Percentiles rank a stretch among this genome's conserved stretches.
Conservation (phyloP, 1,140 invertebrate genomes). For the Globodera ellingtonae region DNA sequence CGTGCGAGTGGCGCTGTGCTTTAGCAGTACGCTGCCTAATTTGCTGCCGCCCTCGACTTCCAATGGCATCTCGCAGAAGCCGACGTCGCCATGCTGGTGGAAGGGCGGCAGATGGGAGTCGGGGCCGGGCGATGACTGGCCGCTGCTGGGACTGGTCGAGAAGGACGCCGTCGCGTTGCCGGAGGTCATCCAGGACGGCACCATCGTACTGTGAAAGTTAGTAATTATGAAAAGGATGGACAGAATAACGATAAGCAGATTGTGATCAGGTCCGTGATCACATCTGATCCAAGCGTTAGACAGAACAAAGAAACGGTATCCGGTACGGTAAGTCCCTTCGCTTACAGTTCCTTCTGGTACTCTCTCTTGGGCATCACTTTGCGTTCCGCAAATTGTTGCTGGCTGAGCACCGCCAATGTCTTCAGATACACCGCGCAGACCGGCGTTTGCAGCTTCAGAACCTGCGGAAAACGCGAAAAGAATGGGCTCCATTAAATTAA, state of each 20-base stretch:
- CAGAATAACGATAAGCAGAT: background rate
- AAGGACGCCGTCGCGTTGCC: constrained; percentile 3
- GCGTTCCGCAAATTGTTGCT: constrained; percentile 54
- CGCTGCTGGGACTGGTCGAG: constrained; percentile 17
- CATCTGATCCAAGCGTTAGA: background rate
- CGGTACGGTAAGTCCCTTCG: constrained; percentile 1
- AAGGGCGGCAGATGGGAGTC: constrained; percentile 48
- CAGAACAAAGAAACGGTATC: background rate
- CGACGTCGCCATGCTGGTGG: constrained; percentile 62
- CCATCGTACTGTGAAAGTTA: background rate
- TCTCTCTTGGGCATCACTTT: constrained; percentile 45
- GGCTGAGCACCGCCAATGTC: constrained; percentile 56
- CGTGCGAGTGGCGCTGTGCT: constrained; percentile 51
- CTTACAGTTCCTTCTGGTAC: constrained; percentile 45
- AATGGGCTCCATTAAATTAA: background rate
- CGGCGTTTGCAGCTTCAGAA: constrained; percentile 36
- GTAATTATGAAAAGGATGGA: background rate
- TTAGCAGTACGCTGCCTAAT: constrained; percentile 20
- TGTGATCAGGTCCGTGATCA: background rate
- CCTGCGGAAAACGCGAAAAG: background rate
- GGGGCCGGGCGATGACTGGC: constrained; percentile 20
- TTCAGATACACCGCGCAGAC: constrained; percentile 46
- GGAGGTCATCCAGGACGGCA: constrained; percentile 3
- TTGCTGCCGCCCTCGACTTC: constrained; percentile 42
- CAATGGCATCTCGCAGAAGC: constrained; percentile 56